Conservation (phyloP, 2,888 invertebrate species). For the Sisyra nigra region DNA sequence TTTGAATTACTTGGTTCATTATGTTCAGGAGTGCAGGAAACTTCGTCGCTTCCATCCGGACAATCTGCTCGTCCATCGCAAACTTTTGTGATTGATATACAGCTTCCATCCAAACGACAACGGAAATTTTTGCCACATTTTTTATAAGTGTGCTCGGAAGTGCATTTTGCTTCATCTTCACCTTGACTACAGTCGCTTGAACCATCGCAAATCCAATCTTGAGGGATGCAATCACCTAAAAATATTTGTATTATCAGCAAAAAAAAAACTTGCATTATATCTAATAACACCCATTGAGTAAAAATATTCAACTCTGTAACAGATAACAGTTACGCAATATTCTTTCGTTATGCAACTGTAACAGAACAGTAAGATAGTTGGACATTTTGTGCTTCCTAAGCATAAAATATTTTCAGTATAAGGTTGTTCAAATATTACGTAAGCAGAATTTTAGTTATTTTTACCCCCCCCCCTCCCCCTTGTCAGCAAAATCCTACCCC, state of each 20-base stretch:
- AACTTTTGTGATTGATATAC: constrained; percentile 31
- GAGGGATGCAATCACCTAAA: constrained; percentile 38
- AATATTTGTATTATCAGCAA: background rate
- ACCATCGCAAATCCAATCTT: constrained; percentile 45
- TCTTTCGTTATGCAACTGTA: too few relatives aligned
- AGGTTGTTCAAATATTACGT: too few relatives aligned
- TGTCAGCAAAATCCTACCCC: too few relatives aligned
- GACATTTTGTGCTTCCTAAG: too few relatives aligned
- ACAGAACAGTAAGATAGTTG: too few relatives aligned
- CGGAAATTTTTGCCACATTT: constrained; percentile 29
- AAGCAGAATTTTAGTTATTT: too few relatives aligned
- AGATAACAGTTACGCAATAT: too few relatives aligned
- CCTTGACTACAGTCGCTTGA: constrained; percentile 36
- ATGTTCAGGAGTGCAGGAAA: constrained; percentile 19
- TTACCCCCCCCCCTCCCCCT: too few relatives aligned
- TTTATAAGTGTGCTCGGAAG: constrained; percentile 6
- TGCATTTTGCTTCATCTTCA: constrained; percentile 43
- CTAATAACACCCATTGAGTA: too few relatives aligned
- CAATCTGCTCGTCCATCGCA: constrained; percentile 39
- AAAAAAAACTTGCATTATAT: too few relatives aligned
- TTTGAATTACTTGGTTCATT: constrained; percentile 17
- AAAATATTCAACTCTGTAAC: too few relatives aligned
- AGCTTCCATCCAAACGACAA: constrained; percentile 45
- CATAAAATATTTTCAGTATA: too few relatives aligned
- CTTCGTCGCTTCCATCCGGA: constrained; percentile 37